phyloP scores from a whole-genome alignment of 2,888 invertebrate species.

The Schizotus pectinicornis region DNA sequence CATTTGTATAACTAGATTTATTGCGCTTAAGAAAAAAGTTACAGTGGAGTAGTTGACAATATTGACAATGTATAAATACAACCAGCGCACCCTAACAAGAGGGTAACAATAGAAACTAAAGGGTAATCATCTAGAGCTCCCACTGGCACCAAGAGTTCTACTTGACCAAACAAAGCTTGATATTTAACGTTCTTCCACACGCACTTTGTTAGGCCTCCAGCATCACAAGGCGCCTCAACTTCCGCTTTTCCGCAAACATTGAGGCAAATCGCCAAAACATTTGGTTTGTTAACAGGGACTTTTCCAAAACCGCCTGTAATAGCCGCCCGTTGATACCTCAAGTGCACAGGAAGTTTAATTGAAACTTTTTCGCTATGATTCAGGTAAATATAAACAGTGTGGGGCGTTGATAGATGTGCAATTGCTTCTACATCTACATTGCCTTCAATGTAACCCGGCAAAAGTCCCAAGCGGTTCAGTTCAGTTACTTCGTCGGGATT shows the following conservation, averaged over 20 bases:
- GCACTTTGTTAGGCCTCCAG: slow-evolving; percentile 43
- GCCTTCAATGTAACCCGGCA: slow-evolving; percentile 51
- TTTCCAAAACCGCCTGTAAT: slow-evolving; percentile 57
- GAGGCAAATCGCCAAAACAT: slow-evolving; percentile 50
- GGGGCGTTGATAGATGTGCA: slow-evolving; percentile 53
- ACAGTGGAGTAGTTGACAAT: slow-evolving; percentile 45
- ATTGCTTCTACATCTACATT: slow-evolving; percentile 57
- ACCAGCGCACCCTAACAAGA: slow-evolving; percentile 58
- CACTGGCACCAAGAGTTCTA: slow-evolving; percentile 57
- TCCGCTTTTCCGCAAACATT: slow-evolving; percentile 49
- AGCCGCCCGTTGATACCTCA: slow-evolving; percentile 60
- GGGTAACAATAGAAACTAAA: slow-evolving; percentile 55
- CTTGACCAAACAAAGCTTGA: slow-evolving; percentile 55
- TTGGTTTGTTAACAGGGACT: slow-evolving; percentile 52
- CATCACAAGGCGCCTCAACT: slow-evolving; percentile 54
- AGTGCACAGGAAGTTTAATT: slow-evolving; percentile 58
- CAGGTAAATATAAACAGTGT: slow-evolving; percentile 53
- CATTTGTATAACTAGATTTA: too few relatives aligned
- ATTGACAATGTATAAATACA: slow-evolving; percentile 59
- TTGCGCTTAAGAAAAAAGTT: slow-evolving; percentile 1
- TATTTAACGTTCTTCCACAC: slow-evolving; percentile 58
- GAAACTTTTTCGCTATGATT: slow-evolving; percentile 47
- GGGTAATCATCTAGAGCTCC: slow-evolving; percentile 59
- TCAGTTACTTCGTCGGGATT: slow-evolving; percentile 59
- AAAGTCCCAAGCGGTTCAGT: slow-evolving; percentile 49